A percentile compares a stretch with the other conserved stretches of the same genome.
These are phyloP conservation scores for Tupaia chinensis DNA, from an alignment of 2,113 vertebrate genomes.

Conservation along the genomic window DNA sequence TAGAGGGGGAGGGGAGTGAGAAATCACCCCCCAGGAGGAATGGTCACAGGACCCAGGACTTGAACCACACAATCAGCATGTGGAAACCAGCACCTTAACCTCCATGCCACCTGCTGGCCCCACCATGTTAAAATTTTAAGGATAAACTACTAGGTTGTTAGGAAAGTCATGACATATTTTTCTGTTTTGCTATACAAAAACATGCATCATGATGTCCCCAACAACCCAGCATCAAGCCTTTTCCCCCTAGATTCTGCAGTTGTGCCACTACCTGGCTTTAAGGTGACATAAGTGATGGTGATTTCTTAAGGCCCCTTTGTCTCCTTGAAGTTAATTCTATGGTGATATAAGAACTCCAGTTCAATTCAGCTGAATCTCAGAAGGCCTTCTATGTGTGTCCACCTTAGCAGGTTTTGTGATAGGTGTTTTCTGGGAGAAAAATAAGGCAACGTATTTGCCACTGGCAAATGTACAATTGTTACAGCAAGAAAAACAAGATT, in stretches of 20 bases:
- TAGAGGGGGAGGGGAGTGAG: too few relatives aligned
- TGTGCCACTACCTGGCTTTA: not conserved
- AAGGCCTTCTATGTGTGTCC: not conserved
- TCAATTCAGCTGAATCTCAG: not conserved
- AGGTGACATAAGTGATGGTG: not conserved
- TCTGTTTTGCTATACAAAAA: too few relatives aligned
- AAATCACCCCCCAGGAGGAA: too few relatives aligned
- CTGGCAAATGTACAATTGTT: not conserved
- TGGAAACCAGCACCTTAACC: too few relatives aligned
- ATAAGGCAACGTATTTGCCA: not conserved
- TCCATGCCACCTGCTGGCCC: too few relatives aligned
- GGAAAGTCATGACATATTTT: too few relatives aligned
- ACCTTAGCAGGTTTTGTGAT: not conserved
- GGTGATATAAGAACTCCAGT: not conserved
- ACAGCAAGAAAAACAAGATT: not conserved
- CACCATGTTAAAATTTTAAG: conserved; percentile 27
- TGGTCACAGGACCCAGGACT: too few relatives aligned
- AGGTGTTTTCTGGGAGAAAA: not conserved
- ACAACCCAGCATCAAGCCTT: not conserved
- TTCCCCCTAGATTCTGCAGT: not conserved
- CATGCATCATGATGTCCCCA: too few relatives aligned
- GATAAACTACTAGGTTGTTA: not conserved
- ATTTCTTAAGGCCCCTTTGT: not conserved
- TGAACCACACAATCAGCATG: too few relatives aligned
- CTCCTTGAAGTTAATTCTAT: conserved; percentile 19